phyloP scores from a whole-genome alignment of 2,888 invertebrate genomes.

The Pollenia griseotomentosa region DNA sequence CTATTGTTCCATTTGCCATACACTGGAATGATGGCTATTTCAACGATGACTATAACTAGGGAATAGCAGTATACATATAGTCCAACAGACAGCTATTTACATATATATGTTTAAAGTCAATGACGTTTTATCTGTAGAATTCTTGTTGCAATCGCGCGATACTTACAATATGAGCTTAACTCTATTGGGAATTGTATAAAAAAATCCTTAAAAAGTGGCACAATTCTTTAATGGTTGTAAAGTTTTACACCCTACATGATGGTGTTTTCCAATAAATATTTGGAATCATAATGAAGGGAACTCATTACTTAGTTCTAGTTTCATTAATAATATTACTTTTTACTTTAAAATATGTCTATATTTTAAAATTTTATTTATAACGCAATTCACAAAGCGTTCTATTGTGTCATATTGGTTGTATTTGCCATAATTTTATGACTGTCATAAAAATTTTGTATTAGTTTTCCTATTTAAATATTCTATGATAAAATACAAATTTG shows the following conservation, averaged over 20 bases:
- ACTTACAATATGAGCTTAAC: slow-evolving; percentile 6
- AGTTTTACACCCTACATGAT: slow-evolving; percentile 47
- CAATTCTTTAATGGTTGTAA: slow-evolving; percentile 23
- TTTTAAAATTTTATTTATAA: too few species aligned
- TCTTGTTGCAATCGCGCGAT: slow-evolving; percentile 26
- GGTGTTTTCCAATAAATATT: slow-evolving; percentile 4
- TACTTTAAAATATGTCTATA: too few species aligned
- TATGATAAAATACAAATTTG: too few species aligned
- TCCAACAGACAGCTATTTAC: not conserved
- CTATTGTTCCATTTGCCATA: slow-evolving; percentile 33
- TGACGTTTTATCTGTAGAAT: slow-evolving; percentile 16
- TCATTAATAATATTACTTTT: too few species aligned
- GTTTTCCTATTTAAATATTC: too few species aligned
- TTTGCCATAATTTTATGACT: too few species aligned
- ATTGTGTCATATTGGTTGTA: too few species aligned
- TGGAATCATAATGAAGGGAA: not conserved
- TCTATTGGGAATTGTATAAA: slow-evolving; percentile 15
- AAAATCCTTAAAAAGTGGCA: slow-evolving; percentile 46
- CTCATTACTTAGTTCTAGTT: too few species aligned
- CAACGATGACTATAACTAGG: slow-evolving; percentile 38
- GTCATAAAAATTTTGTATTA: too few species aligned
- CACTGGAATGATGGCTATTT: slow-evolving; percentile 51
- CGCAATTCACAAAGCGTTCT: too few species aligned
- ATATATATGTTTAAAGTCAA: not conserved
- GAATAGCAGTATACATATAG: not conserved